Evolutionary conservation across 2,888 invertebrate genomes (phyloP).

Genomic region (Cerceris rybyensis): DNA sequence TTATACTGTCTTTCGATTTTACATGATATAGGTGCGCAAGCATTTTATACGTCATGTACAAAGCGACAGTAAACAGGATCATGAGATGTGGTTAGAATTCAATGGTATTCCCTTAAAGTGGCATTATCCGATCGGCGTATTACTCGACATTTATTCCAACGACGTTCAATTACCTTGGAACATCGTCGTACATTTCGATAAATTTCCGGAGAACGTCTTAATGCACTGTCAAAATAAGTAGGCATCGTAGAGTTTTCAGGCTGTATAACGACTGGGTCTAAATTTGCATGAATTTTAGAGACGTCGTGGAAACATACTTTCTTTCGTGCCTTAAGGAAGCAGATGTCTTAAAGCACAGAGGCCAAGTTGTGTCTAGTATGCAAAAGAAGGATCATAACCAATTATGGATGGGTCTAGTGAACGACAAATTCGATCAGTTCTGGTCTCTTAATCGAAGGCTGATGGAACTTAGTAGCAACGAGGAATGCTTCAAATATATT

Average conservation of each 20-base stretch:
- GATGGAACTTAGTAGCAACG: conserved; percentile 93
- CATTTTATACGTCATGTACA: conserved; percentile 93
- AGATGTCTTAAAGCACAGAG: conserved; percentile 97
- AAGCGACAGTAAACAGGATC: conserved; percentile 87
- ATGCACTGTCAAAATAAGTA: conserved; percentile 93
- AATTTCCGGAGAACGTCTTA: conserved; percentile 95
- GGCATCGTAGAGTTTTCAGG: conserved; percentile 45
- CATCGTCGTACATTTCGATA: conserved; percentile 96
- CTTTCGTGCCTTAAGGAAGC: conserved; percentile 98
- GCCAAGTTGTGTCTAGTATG: conserved; percentile 94
- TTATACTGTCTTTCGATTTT: background rate
- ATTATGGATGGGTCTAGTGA: conserved; percentile 96
- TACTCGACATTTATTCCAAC: conserved; percentile 91
- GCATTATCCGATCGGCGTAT: conserved; percentile 91
- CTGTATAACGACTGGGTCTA: background rate
- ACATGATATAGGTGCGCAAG: conserved; percentile 87
- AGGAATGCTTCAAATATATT: conserved; percentile 93
- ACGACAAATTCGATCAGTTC: conserved; percentile 99
- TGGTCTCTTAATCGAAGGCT: conserved; percentile 98
- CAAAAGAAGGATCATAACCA: conserved; percentile 98
- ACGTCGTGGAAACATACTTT: conserved; percentile 96
- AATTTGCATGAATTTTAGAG: conserved; percentile 84
- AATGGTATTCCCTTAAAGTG: conserved; percentile 96
- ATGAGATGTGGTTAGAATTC: conserved; percentile 97
- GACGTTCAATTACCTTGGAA: conserved; percentile 95